Percentiles rank a stretch among this genome's conserved stretches.
Evolutionary conservation across 2,797 vertebrate genomes (phyloP).

Genomic region (Anguilla obscura): DNA sequence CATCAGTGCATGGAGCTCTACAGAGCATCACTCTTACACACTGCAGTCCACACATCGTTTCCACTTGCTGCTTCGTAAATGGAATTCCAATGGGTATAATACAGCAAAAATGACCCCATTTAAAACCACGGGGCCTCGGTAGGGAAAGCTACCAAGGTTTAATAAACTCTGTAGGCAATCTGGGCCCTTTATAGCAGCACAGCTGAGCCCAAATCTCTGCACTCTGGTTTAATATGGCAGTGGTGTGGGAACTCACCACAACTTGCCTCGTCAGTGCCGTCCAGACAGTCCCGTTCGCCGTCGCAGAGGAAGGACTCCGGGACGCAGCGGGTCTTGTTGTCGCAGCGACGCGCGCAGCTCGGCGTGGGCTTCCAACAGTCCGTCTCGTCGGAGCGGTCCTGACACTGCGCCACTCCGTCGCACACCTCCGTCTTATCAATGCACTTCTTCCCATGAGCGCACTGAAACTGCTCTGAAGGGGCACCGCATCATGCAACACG

Average conservation of each 20-base stretch:
- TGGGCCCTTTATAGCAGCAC: background rate
- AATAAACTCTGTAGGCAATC: background rate
- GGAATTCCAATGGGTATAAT: background rate
- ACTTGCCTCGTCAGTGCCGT: constrained; percentile 75
- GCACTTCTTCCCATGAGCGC: constrained; percentile 70
- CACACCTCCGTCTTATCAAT: constrained; percentile 67
- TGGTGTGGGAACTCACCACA: constrained; percentile 72
- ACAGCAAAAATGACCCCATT: background rate
- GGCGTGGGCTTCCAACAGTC: constrained; percentile 66
- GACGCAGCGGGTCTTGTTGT: constrained; percentile 75
- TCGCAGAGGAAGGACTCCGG: constrained; percentile 85
- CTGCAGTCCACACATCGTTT: background rate
- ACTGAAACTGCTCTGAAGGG: constrained; percentile 76
- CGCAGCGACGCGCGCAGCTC: constrained; percentile 79
- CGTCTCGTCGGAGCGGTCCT: constrained; percentile 80
- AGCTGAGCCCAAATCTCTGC: background rate
- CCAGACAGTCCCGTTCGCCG: constrained; percentile 81
- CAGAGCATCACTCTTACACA: background rate
- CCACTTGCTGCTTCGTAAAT: background rate
- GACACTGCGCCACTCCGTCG: constrained; percentile 78
- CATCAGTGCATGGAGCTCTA: background rate
- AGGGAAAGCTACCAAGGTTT: background rate
- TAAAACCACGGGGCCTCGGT: background rate
- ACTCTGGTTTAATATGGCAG: background rate
- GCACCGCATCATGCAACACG: background rate